Percentiles rank a stretch among this genome's conserved stretches.
These are phyloP conservation scores for Chrysolina haemoptera DNA, from an alignment of 2,888 invertebrate species.

Conservation along the genomic window DNA sequence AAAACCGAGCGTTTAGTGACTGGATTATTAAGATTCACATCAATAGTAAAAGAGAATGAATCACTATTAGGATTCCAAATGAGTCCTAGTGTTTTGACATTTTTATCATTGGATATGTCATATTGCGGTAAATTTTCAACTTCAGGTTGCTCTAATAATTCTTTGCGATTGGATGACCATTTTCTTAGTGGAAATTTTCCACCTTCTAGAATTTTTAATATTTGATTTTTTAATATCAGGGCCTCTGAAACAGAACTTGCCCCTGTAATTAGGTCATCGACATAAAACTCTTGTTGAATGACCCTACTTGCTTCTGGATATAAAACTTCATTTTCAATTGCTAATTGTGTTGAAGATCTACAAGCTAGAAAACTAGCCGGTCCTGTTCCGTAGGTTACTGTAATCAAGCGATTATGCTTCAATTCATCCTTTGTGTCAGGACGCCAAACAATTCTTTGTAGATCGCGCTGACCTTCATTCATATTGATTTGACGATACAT, in stretches of 20 bases:
- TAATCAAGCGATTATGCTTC: background rate
- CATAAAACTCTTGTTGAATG: conserved; percentile 30
- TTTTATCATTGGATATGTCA: conserved; percentile 31
- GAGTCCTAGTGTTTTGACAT: conserved; percentile 44
- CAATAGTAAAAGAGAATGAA: conserved; percentile 34
- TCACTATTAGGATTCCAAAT: conserved; percentile 40
- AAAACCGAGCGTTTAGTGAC: conserved; percentile 42
- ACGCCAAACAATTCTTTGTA: conserved; percentile 33
- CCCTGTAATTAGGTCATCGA: conserved; percentile 31
- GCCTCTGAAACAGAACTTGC: background rate
- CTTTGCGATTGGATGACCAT: conserved; percentile 15
- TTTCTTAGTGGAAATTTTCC: conserved; percentile 22
- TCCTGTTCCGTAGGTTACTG: background rate
- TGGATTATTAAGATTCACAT: background rate
- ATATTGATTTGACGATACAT: conserved; percentile 33
- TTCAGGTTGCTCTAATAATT: conserved; percentile 7
- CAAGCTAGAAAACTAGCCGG: conserved; percentile 19
- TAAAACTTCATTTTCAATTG: background rate
- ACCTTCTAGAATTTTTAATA: conserved; percentile 15
- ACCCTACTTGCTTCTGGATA: conserved; percentile 20
- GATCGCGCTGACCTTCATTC: background rate
- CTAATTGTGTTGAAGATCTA: conserved; percentile 24
- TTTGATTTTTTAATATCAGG: conserved; percentile 7
- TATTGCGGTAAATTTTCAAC: background rate
- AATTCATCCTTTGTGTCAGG: background rate